A percentile compares a stretch with the other conserved stretches of the same genome.
phyloP scores from a whole-genome alignment of 2,113 vertebrate species.

The Craseonycteris thonglongyai region DNA sequence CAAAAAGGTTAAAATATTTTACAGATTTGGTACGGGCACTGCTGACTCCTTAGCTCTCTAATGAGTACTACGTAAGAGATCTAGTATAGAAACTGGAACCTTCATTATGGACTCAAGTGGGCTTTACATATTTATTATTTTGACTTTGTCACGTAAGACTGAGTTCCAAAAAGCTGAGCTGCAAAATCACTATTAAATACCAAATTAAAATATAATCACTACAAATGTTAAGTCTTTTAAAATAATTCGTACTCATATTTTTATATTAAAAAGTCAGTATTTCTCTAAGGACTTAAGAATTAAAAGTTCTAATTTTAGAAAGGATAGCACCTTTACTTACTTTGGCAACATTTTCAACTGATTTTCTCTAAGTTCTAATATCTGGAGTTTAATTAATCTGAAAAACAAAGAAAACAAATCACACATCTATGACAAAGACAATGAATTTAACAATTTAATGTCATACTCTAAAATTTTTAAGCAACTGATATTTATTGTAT shows the following conservation, averaged over 20 bases:
- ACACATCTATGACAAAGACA: constrained; percentile 11
- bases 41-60: too few relatives aligned
- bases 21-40: too few relatives aligned
- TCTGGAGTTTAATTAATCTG: constrained; percentile 97
- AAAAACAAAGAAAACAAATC: constrained; percentile 48
- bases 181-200: background rate
- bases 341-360: constrained; percentile 99
- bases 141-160: background rate
- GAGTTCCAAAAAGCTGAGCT: background rate
- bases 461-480: constrained; percentile 6
- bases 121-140: background rate
- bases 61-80: background rate
- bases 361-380: constrained; percentile 97
- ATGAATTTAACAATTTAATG: constrained; percentile 7
- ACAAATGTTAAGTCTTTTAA: constrained; percentile 15
- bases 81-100: background rate
- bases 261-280: background rate
- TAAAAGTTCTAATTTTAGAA: constrained; percentile 29
- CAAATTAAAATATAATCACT: background rate
- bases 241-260: constrained; percentile 20
- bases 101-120: background rate
- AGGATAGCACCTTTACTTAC: constrained; percentile 81
- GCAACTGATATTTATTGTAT: background rate
- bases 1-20: too few relatives aligned
- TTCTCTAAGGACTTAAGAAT: background rate